A percentile compares a stretch with the other conserved stretches of the same genome.
phyloP scores from a whole-genome alignment of 2,797 vertebrate species.

The Sciaenops ocellatus region DNA sequence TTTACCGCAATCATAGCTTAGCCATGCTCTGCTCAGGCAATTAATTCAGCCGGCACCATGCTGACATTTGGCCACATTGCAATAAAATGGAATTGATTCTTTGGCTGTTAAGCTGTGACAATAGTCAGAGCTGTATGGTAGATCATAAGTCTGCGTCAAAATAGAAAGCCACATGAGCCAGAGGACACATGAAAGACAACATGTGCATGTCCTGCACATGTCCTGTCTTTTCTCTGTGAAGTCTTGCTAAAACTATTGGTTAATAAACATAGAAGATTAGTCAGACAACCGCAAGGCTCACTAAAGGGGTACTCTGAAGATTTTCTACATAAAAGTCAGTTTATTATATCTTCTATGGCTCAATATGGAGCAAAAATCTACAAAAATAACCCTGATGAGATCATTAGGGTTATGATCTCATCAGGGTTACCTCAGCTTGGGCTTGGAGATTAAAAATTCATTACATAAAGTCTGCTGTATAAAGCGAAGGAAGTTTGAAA shows the following conservation, averaged over 20 bases:
- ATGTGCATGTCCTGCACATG: slow-evolving; percentile 25
- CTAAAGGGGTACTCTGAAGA: background rate
- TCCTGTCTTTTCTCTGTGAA: slow-evolving; percentile 21
- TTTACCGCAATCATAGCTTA: slow-evolving; percentile 52
- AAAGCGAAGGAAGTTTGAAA: background rate
- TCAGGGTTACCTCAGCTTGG: background rate
- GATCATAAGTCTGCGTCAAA: slow-evolving; percentile 25
- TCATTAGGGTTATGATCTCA: background rate
- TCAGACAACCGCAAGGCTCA: background rate
- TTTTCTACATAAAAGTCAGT: background rate
- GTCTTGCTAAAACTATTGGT: background rate
- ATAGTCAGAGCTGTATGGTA: slow-evolving; percentile 7
- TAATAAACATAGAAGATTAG: background rate
- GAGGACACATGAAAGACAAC: slow-evolving; percentile 20
- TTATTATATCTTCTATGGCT: background rate
- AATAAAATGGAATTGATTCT: slow-evolving; percentile 52
- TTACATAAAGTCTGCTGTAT: background rate
- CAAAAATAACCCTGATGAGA: background rate
- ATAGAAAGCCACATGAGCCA: slow-evolving; percentile 17
- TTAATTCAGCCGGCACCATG: slow-evolving; percentile 46
- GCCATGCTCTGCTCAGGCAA: slow-evolving; percentile 46
- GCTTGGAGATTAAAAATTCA: background rate
- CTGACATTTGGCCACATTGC: slow-evolving; percentile 43
- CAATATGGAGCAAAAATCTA: background rate
- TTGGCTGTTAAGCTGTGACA: slow-evolving; percentile 44